phyloP scores from a whole-genome alignment of 2,888 invertebrate species.

The Orthonevra nobilis region DNA sequence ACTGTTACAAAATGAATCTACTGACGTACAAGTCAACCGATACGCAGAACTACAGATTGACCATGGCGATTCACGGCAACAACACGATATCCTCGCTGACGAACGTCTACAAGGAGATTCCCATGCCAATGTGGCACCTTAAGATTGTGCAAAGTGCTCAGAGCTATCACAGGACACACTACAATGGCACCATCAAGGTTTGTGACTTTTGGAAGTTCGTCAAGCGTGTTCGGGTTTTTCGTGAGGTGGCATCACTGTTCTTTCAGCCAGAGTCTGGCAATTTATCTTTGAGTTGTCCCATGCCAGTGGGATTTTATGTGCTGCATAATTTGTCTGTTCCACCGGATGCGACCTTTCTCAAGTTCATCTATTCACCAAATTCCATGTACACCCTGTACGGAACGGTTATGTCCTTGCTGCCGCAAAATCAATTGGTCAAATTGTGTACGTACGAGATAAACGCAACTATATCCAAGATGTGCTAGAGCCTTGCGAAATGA shows the following conservation, averaged over 20 bases:
- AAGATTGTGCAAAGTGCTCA: constrained; percentile 70
- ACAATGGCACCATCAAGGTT: constrained; percentile 72
- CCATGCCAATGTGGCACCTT: constrained; percentile 74
- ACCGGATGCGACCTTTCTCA: constrained; percentile 73
- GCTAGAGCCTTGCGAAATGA: constrained; percentile 62
- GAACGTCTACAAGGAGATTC: constrained; percentile 71
- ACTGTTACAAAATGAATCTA: constrained; percentile 74
- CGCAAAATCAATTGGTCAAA: constrained; percentile 69
- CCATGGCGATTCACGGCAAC: constrained; percentile 71
- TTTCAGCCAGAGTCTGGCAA: constrained; percentile 72
- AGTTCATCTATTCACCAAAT: constrained; percentile 75
- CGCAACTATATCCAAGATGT: constrained; percentile 73
- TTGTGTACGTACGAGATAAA: constrained; percentile 74
- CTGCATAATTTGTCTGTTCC: constrained; percentile 74
- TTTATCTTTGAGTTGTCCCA: constrained; percentile 74
- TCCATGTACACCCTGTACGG: constrained; percentile 73
- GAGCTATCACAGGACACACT: constrained; percentile 69
- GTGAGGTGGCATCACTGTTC: constrained; percentile 72
- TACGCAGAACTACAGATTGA: constrained; percentile 72
- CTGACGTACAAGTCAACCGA: constrained; percentile 67
- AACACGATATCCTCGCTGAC: constrained; percentile 74
- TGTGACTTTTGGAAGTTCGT: constrained; percentile 75
- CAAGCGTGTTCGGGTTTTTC: constrained; percentile 73
- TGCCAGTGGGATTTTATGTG: constrained; percentile 73
- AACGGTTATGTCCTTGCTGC: constrained; percentile 69